Percentiles rank a stretch among this genome's conserved stretches.
Conservation (phyloP, 2,888 invertebrate genomes). For the Lepidocyrtinus sp. region DNA sequence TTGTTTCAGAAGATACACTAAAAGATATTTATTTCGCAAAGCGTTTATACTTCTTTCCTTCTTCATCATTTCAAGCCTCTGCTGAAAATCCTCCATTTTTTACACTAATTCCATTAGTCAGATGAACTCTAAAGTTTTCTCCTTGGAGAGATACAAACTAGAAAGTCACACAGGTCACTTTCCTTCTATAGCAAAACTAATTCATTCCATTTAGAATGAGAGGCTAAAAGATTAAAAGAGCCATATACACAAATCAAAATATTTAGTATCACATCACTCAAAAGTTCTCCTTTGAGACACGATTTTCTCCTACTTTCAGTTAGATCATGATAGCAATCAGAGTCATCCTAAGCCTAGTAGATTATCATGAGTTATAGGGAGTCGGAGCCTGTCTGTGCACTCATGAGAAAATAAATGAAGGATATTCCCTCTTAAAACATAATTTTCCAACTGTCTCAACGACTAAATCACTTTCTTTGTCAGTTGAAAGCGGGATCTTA, state of each 20-base stretch:
- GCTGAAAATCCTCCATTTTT: neutral
- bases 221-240: neutral
- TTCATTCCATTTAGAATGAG: neutral
- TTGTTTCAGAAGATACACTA: too few relatives aligned
- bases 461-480: slow-evolving; percentile 40
- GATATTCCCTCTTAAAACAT: slow-evolving; percentile 45
- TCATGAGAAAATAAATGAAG: slow-evolving; percentile 24
- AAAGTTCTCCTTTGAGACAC: neutral
- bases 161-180: neutral
- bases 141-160: slow-evolving; percentile 10
- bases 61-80: neutral
- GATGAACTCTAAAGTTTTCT: slow-evolving; percentile 45
- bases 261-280: neutral
- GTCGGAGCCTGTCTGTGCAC: too few relatives aligned
- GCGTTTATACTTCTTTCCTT: slow-evolving; percentile 13
- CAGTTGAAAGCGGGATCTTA: too few relatives aligned
- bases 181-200: neutral
- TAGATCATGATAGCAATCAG: neutral
- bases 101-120: slow-evolving; percentile 57
- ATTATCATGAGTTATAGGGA: too few relatives aligned
- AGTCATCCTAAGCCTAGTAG: neutral
- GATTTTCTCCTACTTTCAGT: neutral
- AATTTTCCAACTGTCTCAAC: slow-evolving; percentile 51
- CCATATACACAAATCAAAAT: neutral
- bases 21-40: too few relatives aligned